Evolutionary conservation across 1,140 invertebrate species (phyloP), one percentile per base, ranked within the genome.

Genomic region (Drosophila pallidifrons): DNA sequence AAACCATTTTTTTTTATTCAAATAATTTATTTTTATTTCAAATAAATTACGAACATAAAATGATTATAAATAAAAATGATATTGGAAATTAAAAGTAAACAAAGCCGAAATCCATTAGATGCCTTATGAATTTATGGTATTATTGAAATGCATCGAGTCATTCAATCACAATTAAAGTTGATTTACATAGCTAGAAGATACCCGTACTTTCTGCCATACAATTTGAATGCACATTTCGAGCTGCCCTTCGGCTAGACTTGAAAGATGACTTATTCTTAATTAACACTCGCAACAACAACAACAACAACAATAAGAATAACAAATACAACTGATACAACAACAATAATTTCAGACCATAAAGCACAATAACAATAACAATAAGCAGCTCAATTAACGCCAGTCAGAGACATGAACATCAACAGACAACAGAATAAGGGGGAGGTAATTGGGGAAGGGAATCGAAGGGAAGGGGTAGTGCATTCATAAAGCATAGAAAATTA

Each of bases 311-410:
- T 25, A 25, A 25, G 3, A 25, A 25, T 25, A 25, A 25, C 20
- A 25, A 0, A 25, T 25, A 76, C 59, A 81, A 72, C 60, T 75
- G 64, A 5, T 65, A 16, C 43, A 38, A 25, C 20, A 28, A 16
- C 13, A 74, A 45, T 7, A 41, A 55, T 10, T 11, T 7, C 16
- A 66, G 15, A 1, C 32, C 30, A 15, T 68, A 49, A 20, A 60
- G 43, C 35, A 43, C 13, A 63, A 38, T n/a, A 47, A 66, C 70
- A 73, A 68, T 46, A 64, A 72, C 80, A 88, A 87, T 83, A 89
- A 81, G 79, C 77, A 88, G 83, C 83, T 88, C 83, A 87, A 87
- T 87, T 87, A 87, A 87, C 83, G 83, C 83, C 83, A 82, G 69
- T 81, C 77, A 78, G 60, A 77, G 3, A 47, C 71, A 77, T 43